phyloP scores from a whole-genome alignment of 64 coral and sea anemone species.

The Porites lutea region DNA sequence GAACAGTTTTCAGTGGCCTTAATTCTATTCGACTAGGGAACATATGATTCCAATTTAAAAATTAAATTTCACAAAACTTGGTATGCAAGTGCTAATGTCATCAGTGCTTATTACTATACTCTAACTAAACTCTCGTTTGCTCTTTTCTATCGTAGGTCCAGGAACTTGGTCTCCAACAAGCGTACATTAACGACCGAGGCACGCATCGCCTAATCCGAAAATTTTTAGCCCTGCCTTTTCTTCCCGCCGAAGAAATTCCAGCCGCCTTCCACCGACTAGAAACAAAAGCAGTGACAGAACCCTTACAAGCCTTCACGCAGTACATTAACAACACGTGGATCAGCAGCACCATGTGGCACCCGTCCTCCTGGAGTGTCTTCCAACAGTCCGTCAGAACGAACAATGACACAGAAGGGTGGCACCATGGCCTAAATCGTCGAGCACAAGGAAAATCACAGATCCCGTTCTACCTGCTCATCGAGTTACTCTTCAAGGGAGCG shows the following conservation, averaged over 20 bases:
- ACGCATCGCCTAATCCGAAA: neutral
- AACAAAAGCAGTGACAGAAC: constrained; percentile 1
- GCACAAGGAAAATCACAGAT: neutral
- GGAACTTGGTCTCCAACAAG: constrained; percentile 1
- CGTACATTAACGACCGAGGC: neutral
- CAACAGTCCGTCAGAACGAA: neutral
- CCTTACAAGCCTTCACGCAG: constrained; percentile 2
- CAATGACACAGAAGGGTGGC: constrained; percentile 4
- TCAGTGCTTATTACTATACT: too few relatives aligned
- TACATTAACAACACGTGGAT: constrained; percentile 35
- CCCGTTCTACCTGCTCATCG: neutral
- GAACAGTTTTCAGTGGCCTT: constrained; percentile 6
- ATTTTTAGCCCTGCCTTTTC: constrained; percentile 15
- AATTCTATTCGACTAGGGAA: neutral
- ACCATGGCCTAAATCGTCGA: neutral
- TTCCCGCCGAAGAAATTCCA: neutral
- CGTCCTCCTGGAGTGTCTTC: constrained; percentile 8
- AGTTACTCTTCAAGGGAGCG: neutral
- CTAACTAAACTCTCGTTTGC: too few relatives aligned
- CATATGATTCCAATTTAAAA: too few relatives aligned
- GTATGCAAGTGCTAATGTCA: too few relatives aligned
- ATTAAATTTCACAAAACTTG: neutral
- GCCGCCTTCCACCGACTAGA: neutral
- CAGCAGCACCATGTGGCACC: neutral
- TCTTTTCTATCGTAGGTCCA: constrained; percentile 2